Evolutionary conservation across 2,113 vertebrate genomes (phyloP), one percentile per base, ranked within the genome.

Genomic region (Pseudonaja textilis): DNA sequence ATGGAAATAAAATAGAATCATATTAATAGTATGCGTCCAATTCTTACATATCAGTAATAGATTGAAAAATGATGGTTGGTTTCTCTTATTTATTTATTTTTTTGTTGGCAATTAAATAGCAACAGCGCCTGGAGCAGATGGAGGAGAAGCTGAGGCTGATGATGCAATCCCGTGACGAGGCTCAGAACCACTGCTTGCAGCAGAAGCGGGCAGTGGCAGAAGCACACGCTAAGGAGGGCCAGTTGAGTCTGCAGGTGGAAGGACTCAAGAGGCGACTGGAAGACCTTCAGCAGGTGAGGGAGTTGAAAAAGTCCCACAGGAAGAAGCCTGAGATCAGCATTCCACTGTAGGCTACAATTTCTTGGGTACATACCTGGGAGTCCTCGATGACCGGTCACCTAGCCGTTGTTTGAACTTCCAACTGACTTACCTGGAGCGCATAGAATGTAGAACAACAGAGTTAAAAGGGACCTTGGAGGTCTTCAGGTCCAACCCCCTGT

Each of bases 81-180:
- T 4, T 3, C 3, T 34, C 29, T 54, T 50, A 50, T 50, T 50
- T 50, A 50, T 50, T 50, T 10, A 10, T 50, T 50, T 50, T 50
- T 74, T 45, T 52, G 47, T 7, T 8, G 56, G 0, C 42, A 10
- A 87, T 90, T 90, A 74, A 47, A 86, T 96, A 99, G 99, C 98
- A 98, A 96, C 98, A 99, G 91, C 97, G 92, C 9, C 93, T 98
- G n/a, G 97, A 97, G 0, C 97, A 98, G 45, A 91, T 99, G 59
- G 98, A 99, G 95, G 99, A 99, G 96, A 99, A 99, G 97, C 96
- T 99, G 56, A 97, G 98, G 74, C 96, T 97, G 9, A 88, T 98
- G 94, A 97, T 97, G 0, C 98, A 98, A 94, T 98, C 98, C 0
- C 96, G 98, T 22, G 98, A 99, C 20, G 98, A 99, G 96, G 97